Conservation (phyloP, 2,797 vertebrate species). For the Rousettus madagascariensis region DNA sequence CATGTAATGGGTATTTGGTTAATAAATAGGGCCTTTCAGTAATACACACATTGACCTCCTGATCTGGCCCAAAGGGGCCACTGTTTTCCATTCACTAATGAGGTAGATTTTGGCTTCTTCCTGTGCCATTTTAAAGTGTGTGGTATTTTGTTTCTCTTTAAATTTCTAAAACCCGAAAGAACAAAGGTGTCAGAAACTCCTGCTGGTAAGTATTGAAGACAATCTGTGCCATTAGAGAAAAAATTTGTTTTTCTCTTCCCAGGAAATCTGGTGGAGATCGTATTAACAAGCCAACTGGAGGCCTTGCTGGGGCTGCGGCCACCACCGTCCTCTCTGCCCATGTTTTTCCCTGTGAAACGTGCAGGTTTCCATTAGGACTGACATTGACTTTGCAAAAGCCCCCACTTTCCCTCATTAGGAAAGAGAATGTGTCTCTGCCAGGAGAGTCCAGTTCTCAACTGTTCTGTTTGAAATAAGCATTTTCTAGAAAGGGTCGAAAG, state of each 20-base stretch:
- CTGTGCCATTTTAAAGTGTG: slow-evolving; percentile 61
- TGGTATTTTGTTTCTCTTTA: slow-evolving; percentile 77
- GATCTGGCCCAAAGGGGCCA: slow-evolving; percentile 67
- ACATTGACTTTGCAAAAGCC: slow-evolving; percentile 2
- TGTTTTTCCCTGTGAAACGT: not conserved
- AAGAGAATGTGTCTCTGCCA: slow-evolving; percentile 32
- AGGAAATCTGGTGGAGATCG: slow-evolving; percentile 40
- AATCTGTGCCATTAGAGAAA: slow-evolving; percentile 59
- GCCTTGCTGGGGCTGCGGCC: not conserved
- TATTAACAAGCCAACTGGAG: not conserved
- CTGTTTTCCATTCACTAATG: slow-evolving; percentile 73
- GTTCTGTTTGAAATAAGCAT: slow-evolving; percentile 53
- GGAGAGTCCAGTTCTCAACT: not conserved
- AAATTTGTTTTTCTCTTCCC: slow-evolving; percentile 61
- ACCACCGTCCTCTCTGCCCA: not conserved
- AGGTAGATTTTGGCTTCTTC: slow-evolving; percentile 62
- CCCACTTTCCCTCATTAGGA: slow-evolving; percentile 41
- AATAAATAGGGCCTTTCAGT: slow-evolving; percentile 73
- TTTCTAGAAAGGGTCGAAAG: slow-evolving; percentile 20
- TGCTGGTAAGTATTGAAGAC: slow-evolving; percentile 66
- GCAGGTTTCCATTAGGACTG: not conserved
- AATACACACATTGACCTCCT: slow-evolving; percentile 56
- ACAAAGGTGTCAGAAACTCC: slow-evolving; percentile 76
- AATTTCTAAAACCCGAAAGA: slow-evolving; percentile 66
- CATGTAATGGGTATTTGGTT: slow-evolving; percentile 66